Conservation (phyloP, 2,797 vertebrate species). For the Notamacropus eugenii region DNA sequence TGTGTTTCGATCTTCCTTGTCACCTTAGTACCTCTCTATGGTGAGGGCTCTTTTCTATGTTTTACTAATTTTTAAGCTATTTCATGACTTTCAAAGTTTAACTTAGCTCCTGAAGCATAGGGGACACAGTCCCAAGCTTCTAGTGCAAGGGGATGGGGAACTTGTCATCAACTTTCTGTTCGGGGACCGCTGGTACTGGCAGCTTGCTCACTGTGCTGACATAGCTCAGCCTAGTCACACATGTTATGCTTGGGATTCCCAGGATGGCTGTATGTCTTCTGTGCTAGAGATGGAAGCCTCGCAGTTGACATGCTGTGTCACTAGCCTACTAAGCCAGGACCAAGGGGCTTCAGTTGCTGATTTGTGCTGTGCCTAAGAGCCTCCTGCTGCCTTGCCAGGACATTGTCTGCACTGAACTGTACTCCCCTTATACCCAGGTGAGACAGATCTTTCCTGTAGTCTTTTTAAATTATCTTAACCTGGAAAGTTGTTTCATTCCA, state of each 20-base stretch:
- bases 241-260: neutral
- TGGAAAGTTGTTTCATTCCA: neutral
- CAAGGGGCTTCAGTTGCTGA: neutral
- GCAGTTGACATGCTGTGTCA: neutral
- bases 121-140: neutral
- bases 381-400: neutral
- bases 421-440: neutral
- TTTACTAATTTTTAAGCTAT: too few relatives aligned
- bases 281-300: neutral
- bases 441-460: neutral
- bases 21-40: too few relatives aligned
- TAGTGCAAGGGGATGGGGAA: accelerated
- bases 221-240: neutral
- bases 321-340: neutral
- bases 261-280: neutral
- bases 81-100: neutral
- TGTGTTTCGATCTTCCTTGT: too few relatives aligned
- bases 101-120: neutral
- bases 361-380: neutral
- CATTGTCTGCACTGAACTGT: neutral
- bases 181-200: neutral
- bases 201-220: neutral
- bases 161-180: neutral
- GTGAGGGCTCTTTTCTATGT: too few relatives aligned
- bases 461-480: neutral